phyloP scores from a whole-genome alignment of 1,140 invertebrate genomes.

The Grapholita molesta region DNA sequence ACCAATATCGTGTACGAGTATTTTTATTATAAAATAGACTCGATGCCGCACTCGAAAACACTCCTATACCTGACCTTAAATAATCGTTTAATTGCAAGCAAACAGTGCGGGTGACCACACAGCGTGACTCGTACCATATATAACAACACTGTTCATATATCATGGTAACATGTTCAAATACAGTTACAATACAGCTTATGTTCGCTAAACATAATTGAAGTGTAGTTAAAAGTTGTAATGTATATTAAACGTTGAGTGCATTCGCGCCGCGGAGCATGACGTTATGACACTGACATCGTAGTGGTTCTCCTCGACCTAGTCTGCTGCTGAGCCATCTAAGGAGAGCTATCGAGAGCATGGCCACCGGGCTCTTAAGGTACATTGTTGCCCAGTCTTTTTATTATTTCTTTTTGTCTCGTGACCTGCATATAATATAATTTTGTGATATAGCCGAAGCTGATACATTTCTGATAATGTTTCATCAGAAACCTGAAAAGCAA shows the following conservation, averaged over 20 bases:
- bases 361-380: conserved; percentile 68
- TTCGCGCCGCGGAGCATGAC: conserved; percentile 34
- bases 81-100: conserved; percentile 14
- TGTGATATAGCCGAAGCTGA: not conserved
- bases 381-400: conserved; percentile 55
- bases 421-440: not conserved
- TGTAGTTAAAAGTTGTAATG: conserved; percentile 40
- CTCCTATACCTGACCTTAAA: conserved; percentile 15
- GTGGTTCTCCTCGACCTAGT: conserved; percentile 76
- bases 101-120: conserved; percentile 17
- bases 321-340: conserved; percentile 73
- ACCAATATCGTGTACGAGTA: too few relatives aligned
- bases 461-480: not conserved
- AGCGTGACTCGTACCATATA: not conserved
- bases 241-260: conserved; percentile 26
- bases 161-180: not conserved
- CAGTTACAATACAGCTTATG: not conserved
- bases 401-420: not conserved
- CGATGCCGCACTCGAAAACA: conserved; percentile 9
- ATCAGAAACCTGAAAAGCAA: not conserved
- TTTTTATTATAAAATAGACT: too few relatives aligned
- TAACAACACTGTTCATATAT: not conserved
- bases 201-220: not conserved
- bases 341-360: conserved; percentile 75
- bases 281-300: conserved; percentile 72